Evolutionary conservation across 2,888 invertebrate species (phyloP).

Genomic region (Artemia sinica): DNA sequence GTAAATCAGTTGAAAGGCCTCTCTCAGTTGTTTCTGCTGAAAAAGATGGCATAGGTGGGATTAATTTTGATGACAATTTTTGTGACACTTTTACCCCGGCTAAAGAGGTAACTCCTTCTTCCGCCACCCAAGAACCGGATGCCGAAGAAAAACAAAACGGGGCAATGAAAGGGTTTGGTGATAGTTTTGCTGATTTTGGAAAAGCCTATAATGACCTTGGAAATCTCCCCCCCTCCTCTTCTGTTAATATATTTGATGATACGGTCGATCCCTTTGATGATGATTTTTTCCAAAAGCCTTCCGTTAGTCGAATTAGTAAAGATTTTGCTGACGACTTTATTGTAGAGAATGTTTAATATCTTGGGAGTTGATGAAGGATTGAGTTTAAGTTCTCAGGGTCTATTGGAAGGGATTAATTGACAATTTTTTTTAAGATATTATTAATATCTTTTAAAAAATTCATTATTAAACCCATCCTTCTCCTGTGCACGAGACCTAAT

Average conservation of each 20-base stretch:
- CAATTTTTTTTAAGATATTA: too few species aligned
- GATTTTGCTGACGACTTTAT: slow-evolving; percentile 1
- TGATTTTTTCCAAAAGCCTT: slow-evolving; percentile 48
- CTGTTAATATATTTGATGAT: slow-evolving; percentile 69
- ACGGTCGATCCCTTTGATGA: slow-evolving; percentile 76
- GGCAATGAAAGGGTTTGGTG: neutral
- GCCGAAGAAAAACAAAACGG: neutral
- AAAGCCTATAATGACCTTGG: neutral
- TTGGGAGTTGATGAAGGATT: neutral
- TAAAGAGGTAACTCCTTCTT: neutral
- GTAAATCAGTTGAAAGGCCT: neutral
- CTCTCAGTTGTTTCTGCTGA: neutral
- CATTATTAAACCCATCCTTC: too few species aligned
- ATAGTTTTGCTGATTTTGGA: slow-evolving; percentile 4
- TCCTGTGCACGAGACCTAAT: too few species aligned
- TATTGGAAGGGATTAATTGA: too few species aligned
- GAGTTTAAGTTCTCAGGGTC: too few species aligned
- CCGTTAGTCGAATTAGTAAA: slow-evolving; percentile 1
- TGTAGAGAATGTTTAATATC: neutral
- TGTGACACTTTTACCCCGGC: neutral
- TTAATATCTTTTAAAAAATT: too few species aligned
- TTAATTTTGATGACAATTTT: slow-evolving; percentile 10
- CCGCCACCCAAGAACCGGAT: neutral
- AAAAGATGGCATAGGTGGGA: neutral
- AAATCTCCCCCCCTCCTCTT: slow-evolving; percentile 61